Percentiles rank a stretch among this genome's conserved stretches.
phyloP scores from a whole-genome alignment of 2,113 vertebrate species.

The Meleagris gallopavo region DNA sequence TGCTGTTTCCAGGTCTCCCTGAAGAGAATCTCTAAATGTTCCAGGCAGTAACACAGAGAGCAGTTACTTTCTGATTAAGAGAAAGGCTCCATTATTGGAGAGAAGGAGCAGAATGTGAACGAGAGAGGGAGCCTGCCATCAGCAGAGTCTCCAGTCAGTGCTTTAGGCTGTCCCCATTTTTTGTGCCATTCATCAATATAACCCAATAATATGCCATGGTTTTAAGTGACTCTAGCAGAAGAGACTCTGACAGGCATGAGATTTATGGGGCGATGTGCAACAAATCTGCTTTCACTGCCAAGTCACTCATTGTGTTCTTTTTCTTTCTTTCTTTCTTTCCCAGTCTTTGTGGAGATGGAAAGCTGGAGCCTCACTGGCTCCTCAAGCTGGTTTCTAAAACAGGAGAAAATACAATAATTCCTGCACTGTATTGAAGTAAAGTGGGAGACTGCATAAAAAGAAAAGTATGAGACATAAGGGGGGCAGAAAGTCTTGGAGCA shows the following conservation, averaged over 20 bases:
- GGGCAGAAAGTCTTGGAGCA: neutral
- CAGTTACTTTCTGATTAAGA: constrained; percentile 29
- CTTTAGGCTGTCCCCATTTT: constrained; percentile 8
- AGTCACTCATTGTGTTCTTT: neutral
- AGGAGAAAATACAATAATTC: neutral
- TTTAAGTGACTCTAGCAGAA: constrained; percentile 54
- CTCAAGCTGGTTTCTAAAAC: neutral
- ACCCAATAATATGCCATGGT: neutral
- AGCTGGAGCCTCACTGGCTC: neutral
- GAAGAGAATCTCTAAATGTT: neutral
- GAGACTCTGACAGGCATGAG: constrained; percentile 52
- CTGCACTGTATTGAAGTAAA: neutral
- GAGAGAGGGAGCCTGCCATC: neutral
- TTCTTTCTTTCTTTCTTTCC: neutral
- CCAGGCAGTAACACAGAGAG: constrained; percentile 21
- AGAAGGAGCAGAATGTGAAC: constrained; percentile 18
- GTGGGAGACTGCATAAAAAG: neutral
- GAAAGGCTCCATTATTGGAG: constrained; percentile 4
- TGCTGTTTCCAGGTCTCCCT: neutral
- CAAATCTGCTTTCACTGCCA: constrained; percentile 11
- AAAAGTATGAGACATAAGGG: neutral
- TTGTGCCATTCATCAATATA: constrained; percentile 61
- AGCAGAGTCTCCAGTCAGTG: neutral
- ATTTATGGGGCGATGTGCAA: constrained; percentile 18
- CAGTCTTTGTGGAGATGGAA: neutral